Conservation (phyloP, 2,113 vertebrate genomes). For the human region GRCh38 chr5:181194501-181195000, state of each 20-base stretch:
- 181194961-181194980: neutral
- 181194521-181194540: neutral
- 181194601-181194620: neutral
- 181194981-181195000: neutral
- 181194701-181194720: neutral
- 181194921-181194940: neutral
- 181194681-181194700: neutral
- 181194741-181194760: conserved; percentile 24
- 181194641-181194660: neutral
- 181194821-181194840: neutral
- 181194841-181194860: neutral
- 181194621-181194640: neutral
- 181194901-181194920: neutral
- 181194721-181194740: neutral
- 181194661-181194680: neutral
- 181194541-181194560: neutral
- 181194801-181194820: neutral
- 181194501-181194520: neutral
- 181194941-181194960: neutral
- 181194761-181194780: neutral
- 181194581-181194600: neutral
- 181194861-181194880: neutral
- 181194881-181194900: neutral
- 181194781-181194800: neutral
- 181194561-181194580: neutral